phyloP scores from a whole-genome alignment of 2,797 vertebrate genomes.

The Benthosema pterotum region DNA sequence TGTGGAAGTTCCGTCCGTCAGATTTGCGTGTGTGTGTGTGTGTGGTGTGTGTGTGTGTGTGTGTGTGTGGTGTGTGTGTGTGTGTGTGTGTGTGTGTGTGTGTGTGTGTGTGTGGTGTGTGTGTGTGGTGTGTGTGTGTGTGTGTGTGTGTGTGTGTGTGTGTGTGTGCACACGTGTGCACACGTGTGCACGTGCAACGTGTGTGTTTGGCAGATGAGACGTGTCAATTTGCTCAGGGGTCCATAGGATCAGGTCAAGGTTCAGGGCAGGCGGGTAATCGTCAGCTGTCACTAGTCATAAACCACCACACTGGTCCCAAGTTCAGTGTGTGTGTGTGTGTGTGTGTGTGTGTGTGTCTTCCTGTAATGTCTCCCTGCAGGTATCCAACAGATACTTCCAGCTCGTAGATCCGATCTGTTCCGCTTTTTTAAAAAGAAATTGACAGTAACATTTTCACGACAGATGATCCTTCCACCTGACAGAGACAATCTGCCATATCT shows the following conservation, averaged over 20 bases:
- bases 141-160: constrained; percentile 8
- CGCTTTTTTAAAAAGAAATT: too few relatives aligned
- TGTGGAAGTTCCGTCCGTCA: too few relatives aligned
- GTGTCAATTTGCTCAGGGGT: constrained; percentile 68
- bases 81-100: constrained; percentile 16
- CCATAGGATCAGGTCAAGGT: constrained; percentile 64
- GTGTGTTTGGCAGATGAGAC: constrained; percentile 67
- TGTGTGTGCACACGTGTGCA: constrained; percentile 10
- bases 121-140: constrained; percentile 6
- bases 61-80: constrained; percentile 9
- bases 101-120: constrained; percentile 16
- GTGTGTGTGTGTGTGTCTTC: constrained; percentile 6
- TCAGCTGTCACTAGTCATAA: constrained; percentile 80
- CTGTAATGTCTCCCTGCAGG: too few relatives aligned
- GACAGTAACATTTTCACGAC: too few relatives aligned
- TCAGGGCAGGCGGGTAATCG: constrained; percentile 55
- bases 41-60: constrained; percentile 5
- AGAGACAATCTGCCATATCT: too few relatives aligned
- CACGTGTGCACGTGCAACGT: constrained; percentile 17
- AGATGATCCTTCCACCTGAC: too few relatives aligned
- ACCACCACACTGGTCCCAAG: constrained; percentile 28
- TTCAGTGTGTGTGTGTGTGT: constrained; percentile 18
- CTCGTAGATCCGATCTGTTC: too few relatives aligned
- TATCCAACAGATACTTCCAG: too few relatives aligned
- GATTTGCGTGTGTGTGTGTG: not conserved